Conservation (phyloP, 2,113 vertebrate genomes). For the Anguilla rostrata region DNA sequence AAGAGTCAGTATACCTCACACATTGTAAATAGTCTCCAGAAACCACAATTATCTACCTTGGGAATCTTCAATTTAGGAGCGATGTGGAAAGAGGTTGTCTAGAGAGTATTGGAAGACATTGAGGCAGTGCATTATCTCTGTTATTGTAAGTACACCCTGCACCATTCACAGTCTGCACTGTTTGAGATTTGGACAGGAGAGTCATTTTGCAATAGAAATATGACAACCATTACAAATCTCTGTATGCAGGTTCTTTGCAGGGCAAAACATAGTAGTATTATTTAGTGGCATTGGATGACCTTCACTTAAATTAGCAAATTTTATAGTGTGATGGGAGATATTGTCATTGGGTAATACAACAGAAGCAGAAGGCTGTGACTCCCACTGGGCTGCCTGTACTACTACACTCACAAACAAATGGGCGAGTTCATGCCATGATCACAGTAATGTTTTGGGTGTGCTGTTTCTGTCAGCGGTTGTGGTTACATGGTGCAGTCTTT, state of each 20-base stretch:
- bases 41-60: too few relatives aligned
- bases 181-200: too few relatives aligned
- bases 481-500: too few relatives aligned
- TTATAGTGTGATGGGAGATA: not conserved
- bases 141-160: too few relatives aligned
- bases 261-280: not conserved
- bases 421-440: not conserved
- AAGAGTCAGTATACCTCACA: too few relatives aligned
- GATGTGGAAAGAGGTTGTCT: too few relatives aligned
- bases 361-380: not conserved
- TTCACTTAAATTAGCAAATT: not conserved
- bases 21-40: too few relatives aligned
- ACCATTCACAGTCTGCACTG: too few relatives aligned
- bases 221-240: not conserved
- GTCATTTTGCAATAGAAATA: not conserved
- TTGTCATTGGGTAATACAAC: not conserved
- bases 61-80: too few relatives aligned
- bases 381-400: conserved; percentile 3
- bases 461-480: not conserved
- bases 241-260: not conserved
- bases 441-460: not conserved
- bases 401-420: not conserved
- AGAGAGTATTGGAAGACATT: too few relatives aligned
- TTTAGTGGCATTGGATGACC: not conserved
- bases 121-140: too few relatives aligned